A percentile compares a stretch with the other conserved stretches of the same genome.
Evolutionary conservation across 2,113 vertebrate genomes (phyloP).

Genomic region (Poeciliopsis retropinna): DNA sequence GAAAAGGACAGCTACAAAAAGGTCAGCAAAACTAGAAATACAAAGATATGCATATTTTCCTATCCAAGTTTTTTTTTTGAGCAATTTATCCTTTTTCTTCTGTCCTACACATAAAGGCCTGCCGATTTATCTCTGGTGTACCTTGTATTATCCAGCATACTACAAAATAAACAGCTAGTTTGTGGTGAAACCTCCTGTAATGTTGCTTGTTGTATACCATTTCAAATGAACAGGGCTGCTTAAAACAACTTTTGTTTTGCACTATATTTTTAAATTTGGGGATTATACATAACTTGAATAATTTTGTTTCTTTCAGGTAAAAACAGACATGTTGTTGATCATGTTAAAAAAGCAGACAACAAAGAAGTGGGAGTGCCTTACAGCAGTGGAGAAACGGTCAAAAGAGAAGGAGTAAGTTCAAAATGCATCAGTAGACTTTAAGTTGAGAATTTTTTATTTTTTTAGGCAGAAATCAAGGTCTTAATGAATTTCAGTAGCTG

Average conservation of each 20-base stretch:
- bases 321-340: conserved; percentile 92
- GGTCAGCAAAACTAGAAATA: conserved; percentile 67
- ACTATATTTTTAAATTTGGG: neutral
- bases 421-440: conserved; percentile 1
- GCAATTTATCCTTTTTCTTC: neutral
- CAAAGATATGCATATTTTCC: neutral
- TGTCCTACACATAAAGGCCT: neutral
- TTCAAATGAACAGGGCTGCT: neutral
- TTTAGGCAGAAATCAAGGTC: neutral
- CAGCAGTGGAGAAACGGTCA: conserved; percentile 91
- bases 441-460: neutral
- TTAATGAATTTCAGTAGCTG: neutral
- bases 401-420: conserved; percentile 95
- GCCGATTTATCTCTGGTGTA: neutral
- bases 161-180: neutral
- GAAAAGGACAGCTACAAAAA: conserved; percentile 90
- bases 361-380: conserved; percentile 95
- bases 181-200: neutral
- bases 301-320: conserved; percentile 79
- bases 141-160: neutral
- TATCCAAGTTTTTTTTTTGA: neutral
- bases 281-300: neutral
- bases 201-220: neutral
- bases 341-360: conserved; percentile 91
- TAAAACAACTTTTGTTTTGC: neutral